Conservation (phyloP, 2,888 invertebrate species). For the Epirrhoe tristata region DNA sequence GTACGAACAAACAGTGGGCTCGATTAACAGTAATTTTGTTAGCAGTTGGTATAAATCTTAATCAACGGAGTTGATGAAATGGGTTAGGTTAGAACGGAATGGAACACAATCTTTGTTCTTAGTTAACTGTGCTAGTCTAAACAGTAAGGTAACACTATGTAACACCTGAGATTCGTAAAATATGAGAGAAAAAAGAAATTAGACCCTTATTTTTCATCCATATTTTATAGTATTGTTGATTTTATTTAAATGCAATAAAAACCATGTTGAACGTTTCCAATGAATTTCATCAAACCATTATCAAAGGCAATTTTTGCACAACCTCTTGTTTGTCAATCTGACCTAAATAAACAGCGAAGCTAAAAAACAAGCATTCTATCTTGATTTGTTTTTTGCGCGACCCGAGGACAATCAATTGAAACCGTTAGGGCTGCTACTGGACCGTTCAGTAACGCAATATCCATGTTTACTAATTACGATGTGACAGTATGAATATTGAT, state of each 20-base stretch:
- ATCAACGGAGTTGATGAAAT: conserved; percentile 27
- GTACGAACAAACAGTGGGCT: conserved; percentile 38
- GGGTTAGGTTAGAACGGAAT: conserved; percentile 24
- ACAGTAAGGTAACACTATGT: too few species aligned
- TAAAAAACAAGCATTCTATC: conserved; percentile 18
- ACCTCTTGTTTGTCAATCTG: not conserved
- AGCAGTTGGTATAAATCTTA: conserved; percentile 35
- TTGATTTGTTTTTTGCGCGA: conserved; percentile 27
- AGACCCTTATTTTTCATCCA: too few species aligned
- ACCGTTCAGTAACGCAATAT: conserved; percentile 70
- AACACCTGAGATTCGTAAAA: too few species aligned
- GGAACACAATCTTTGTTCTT: not conserved
- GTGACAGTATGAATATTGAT: conserved; percentile 60
- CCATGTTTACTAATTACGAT: conserved; percentile 62
- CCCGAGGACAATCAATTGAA: conserved; percentile 68
- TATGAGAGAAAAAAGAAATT: too few species aligned
- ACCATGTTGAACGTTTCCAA: not conserved
- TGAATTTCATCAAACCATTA: not conserved
- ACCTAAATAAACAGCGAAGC: conserved; percentile 4
- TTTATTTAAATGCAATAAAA: not conserved
- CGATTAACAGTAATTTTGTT: conserved; percentile 45
- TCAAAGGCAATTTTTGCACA: not conserved
- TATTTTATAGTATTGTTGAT: not conserved
- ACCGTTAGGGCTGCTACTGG: conserved; percentile 69
- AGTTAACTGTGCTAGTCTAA: not conserved